These are phyloP conservation scores for Oryzias woworae DNA, from an alignment of 2,113 vertebrate species.

Conservation along the genomic window DNA sequence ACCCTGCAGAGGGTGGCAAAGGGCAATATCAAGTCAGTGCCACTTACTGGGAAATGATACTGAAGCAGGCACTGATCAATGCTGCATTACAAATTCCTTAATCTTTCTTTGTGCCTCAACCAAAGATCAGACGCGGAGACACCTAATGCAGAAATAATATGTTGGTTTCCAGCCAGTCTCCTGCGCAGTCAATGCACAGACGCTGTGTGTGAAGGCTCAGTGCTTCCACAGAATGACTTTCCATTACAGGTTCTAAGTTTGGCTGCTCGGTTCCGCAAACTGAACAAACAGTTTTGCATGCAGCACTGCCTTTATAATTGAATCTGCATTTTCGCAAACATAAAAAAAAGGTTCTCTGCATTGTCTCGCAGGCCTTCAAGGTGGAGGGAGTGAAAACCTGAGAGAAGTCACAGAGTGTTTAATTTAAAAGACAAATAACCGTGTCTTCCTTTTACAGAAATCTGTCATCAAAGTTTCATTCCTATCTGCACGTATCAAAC, in stretches of 20 bases:
- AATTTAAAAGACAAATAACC: constrained; percentile 41
- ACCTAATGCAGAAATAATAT: constrained; percentile 63
- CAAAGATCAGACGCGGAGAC: constrained; percentile 32
- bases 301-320: constrained; percentile 74
- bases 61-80: constrained; percentile 60
- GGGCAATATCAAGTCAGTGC: constrained; percentile 57
- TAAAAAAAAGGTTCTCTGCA: constrained; percentile 59
- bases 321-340: constrained; percentile 69
- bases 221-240: constrained; percentile 77
- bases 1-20: constrained; percentile 50
- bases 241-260: constrained; percentile 72
- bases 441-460: constrained; percentile 76
- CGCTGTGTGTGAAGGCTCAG: constrained; percentile 67
- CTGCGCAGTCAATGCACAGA: constrained; percentile 55
- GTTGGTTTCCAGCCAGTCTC: constrained; percentile 58
- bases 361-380: constrained; percentile 34
- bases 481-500: constrained; percentile 79
- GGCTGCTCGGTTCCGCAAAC: constrained; percentile 66
- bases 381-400: constrained; percentile 53
- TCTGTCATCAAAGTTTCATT: constrained; percentile 81
- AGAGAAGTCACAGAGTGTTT: constrained; percentile 66
- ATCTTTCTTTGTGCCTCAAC: constrained; percentile 57
- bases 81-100: constrained; percentile 55
- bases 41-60: constrained; percentile 56
- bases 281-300: constrained; percentile 67